A percentile compares a stretch with the other conserved stretches of the same genome.
Evolutionary conservation across 1,140 invertebrate genomes (phyloP).

Genomic region (Lucilia sericata): DNA sequence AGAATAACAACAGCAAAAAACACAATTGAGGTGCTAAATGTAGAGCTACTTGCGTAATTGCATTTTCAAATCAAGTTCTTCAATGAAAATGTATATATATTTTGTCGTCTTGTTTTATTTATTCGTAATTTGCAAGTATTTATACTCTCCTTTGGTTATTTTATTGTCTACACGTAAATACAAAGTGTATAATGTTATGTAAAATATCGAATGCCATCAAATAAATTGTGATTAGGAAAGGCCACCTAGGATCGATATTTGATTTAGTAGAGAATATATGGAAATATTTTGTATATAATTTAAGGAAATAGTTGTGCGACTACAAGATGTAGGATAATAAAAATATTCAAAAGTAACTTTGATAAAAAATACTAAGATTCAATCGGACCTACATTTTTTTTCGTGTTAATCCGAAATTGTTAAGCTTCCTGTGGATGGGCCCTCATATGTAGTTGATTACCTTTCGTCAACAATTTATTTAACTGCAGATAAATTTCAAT

Average conservation of each 20-base stretch:
- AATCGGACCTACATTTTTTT: too few relatives aligned
- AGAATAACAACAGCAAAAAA: too few relatives aligned
- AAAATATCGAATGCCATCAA: not conserved
- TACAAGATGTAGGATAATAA: too few relatives aligned
- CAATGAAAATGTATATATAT: not conserved
- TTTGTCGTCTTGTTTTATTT: not conserved
- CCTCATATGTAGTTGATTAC: too few relatives aligned
- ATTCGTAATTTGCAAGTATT: not conserved
- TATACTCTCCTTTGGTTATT: constrained; percentile 21
- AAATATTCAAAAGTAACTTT: too few relatives aligned
- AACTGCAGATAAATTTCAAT: too few relatives aligned
- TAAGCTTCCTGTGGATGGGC: too few relatives aligned
- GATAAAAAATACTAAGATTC: too few relatives aligned
- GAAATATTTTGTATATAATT: too few relatives aligned
- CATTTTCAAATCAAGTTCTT: constrained; percentile 39
- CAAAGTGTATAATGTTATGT: not conserved
- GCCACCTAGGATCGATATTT: not conserved
- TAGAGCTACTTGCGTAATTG: constrained; percentile 42
- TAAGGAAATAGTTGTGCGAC: too few relatives aligned
- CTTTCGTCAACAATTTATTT: too few relatives aligned
- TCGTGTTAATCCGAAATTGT: too few relatives aligned
- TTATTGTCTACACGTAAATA: not conserved
- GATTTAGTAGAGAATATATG: not conserved
- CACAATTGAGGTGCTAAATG: constrained; percentile 40
- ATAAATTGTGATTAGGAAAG: constrained; percentile 11